Conservation (phyloP, 2,113 vertebrate genomes). For the Synodontis membranacea region DNA sequence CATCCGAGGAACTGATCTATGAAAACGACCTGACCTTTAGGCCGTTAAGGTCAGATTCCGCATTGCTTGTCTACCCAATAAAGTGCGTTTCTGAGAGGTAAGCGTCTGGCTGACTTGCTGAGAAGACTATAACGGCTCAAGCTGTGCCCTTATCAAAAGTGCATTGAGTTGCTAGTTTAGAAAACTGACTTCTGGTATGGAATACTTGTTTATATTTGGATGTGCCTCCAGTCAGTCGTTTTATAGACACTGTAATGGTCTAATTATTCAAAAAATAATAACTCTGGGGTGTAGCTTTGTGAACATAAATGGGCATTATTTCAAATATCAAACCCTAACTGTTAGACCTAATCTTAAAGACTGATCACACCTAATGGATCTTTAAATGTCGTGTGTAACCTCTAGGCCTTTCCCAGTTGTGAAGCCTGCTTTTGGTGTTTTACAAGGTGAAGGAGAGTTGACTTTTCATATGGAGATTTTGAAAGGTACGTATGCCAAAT, state of each 20-base stretch:
- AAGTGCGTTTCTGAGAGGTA: conserved; percentile 65
- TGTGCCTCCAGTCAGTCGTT: background rate
- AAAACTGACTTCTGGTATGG: background rate
- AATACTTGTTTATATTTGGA: background rate
- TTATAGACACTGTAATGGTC: too few relatives aligned
- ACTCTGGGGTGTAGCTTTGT: background rate
- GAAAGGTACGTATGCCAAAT: conserved; percentile 59
- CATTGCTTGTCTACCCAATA: conserved; percentile 53
- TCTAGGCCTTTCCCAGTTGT: conserved; percentile 57
- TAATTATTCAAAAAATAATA: too few relatives aligned
- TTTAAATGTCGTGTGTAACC: background rate
- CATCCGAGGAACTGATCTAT: conserved; percentile 59
- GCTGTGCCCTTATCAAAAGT: too few relatives aligned
- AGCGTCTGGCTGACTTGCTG: background rate
- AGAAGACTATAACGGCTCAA: background rate
- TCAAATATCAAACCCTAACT: background rate
- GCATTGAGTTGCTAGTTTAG: background rate
- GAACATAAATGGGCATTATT: background rate
- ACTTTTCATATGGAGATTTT: conserved; percentile 70
- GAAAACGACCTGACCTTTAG: conserved; percentile 63
- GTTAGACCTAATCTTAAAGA: too few relatives aligned
- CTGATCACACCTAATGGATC: too few relatives aligned
- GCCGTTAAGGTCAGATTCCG: conserved; percentile 53
- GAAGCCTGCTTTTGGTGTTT: conserved; percentile 49
- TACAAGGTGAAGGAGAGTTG: conserved; percentile 61